Percentiles rank a stretch among this genome's conserved stretches.
These are phyloP conservation scores for Protaetia brevitarsis DNA, from an alignment of 1,140 invertebrate species.

Conservation along the genomic window DNA sequence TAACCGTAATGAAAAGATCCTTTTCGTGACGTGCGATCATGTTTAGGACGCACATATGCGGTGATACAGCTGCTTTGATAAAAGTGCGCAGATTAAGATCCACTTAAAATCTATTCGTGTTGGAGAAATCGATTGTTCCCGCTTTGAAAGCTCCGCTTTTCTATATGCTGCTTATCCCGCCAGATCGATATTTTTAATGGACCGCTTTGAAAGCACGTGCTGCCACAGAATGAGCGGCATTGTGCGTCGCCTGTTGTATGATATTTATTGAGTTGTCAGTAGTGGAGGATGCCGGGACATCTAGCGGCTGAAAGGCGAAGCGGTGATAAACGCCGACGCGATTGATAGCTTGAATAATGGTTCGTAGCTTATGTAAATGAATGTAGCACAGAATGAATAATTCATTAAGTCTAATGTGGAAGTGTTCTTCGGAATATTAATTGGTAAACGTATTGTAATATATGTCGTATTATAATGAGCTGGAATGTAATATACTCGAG, in stretches of 20 bases:
- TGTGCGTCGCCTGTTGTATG: not conserved
- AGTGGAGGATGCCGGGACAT: not conserved
- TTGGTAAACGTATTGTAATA: not conserved
- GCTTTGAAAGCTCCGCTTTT: not conserved
- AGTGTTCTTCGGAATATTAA: not conserved
- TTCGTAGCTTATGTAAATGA: slow-evolving; percentile 5
- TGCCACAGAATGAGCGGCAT: not conserved
- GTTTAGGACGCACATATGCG: not conserved
- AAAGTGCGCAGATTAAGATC: not conserved
- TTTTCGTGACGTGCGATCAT: not conserved
- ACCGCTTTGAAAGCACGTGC: not conserved
- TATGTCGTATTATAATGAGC: no score
- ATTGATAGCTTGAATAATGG: not conserved
- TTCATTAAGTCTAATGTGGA: not conserved
- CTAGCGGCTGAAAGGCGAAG: not conserved
- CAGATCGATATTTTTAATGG: slow-evolving; percentile 9
- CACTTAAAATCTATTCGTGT: not conserved
- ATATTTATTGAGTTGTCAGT: not conserved
- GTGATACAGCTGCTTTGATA: not conserved
- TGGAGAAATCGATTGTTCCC: not conserved
- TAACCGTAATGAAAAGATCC: not conserved
- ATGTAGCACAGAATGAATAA: not conserved
- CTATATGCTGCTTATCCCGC: not conserved
- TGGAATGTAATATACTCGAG: no score
- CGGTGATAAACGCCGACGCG: not conserved